These are phyloP conservation scores for Clanis bilineata DNA, from an alignment of 2,888 invertebrate genomes.

Conservation along the genomic window DNA sequence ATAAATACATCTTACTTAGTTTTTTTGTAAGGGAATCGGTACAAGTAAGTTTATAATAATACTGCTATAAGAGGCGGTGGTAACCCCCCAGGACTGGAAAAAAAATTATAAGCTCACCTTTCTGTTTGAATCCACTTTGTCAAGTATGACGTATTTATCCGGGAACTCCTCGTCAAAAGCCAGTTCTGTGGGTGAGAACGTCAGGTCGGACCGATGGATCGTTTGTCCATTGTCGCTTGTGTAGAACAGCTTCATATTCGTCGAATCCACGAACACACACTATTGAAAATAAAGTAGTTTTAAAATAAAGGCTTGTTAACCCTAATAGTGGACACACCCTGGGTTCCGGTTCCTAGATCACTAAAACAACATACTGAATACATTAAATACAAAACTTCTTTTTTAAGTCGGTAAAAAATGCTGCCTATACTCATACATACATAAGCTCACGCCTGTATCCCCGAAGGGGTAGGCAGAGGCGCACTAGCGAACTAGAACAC, in stretches of 20 bases:
- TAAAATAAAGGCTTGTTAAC: background rate
- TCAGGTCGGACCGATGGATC: conserved; percentile 84
- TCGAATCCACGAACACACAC: conserved; percentile 93
- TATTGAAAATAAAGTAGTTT: conserved; percentile 55
- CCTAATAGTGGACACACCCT: background rate
- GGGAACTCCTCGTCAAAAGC: conserved; percentile 88
- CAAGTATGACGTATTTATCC: conserved; percentile 87
- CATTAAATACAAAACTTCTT: too few species aligned
- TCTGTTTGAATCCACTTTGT: conserved; percentile 85
- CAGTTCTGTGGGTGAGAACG: conserved; percentile 90
- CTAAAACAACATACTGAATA: too few species aligned
- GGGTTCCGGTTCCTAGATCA: background rate
- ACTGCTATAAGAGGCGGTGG: too few species aligned
- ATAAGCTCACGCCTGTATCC: too few species aligned
- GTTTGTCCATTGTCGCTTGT: conserved; percentile 88
- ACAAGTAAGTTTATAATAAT: too few species aligned
- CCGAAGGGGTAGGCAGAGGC: too few species aligned
- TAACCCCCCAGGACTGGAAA: background rate
- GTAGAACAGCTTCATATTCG: conserved; percentile 88
- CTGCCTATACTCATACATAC: too few species aligned
- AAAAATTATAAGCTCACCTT: conserved; percentile 75
- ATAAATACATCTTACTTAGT: too few species aligned
- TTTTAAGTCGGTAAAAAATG: too few species aligned
- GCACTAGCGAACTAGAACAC: too few species aligned
- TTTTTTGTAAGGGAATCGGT: too few species aligned